These are phyloP conservation scores for Armadillidium nasatum DNA, from an alignment of 1,140 invertebrate species.

Conservation along the genomic window DNA sequence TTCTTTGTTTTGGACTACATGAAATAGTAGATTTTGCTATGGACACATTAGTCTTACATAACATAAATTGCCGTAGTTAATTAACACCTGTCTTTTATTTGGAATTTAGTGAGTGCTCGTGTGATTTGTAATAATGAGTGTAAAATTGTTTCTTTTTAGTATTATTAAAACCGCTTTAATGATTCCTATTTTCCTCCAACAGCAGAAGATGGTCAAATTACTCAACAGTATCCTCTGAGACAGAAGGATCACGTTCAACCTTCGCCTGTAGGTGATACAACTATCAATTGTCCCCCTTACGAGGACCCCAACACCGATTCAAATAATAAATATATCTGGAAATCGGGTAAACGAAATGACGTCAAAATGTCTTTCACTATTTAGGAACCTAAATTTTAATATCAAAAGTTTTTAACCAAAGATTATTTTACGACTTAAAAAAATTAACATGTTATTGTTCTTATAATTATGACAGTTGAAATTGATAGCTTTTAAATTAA, in stretches of 20 bases:
- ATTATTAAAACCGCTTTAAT: background rate
- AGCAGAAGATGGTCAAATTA: background rate
- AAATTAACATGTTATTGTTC: too few relatives aligned
- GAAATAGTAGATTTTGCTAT: too few relatives aligned
- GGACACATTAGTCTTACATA: background rate
- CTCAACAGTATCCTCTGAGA: background rate
- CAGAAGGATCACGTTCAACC: background rate
- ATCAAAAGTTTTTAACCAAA: background rate
- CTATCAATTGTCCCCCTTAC: background rate
- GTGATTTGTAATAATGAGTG: background rate
- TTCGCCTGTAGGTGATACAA: background rate
- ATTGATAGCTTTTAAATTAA: too few relatives aligned
- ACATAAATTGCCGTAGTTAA: background rate
- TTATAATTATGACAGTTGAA: too few relatives aligned
- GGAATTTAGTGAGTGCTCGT: background rate
- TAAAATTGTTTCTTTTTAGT: background rate
- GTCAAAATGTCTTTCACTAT: background rate
- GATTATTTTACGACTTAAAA: too few relatives aligned
- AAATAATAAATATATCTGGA: background rate
- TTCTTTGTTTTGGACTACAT: too few relatives aligned
- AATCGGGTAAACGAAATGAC: constrained; percentile 47
- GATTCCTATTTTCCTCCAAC: background rate
- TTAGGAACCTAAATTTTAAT: background rate
- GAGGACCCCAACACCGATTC: background rate
- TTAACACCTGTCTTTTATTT: background rate